These are phyloP conservation scores for Hirundichthys speculiger DNA, from an alignment of 2,113 vertebrate genomes.

Conservation along the genomic window DNA sequence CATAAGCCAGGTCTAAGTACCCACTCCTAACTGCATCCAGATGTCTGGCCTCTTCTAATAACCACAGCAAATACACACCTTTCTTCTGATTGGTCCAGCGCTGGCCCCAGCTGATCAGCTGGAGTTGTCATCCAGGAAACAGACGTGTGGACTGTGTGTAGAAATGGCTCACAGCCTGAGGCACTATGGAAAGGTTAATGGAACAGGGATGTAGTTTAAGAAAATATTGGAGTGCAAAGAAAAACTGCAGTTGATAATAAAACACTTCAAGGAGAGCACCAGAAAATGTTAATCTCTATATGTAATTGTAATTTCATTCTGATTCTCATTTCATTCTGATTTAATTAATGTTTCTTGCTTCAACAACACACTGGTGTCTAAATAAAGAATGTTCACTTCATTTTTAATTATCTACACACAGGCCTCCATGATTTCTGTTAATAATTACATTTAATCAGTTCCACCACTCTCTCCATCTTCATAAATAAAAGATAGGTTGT, in stretches of 20 bases:
- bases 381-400: background rate
- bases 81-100: constrained; percentile 42
- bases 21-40: constrained; percentile 71
- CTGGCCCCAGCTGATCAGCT: constrained; percentile 68
- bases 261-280: background rate
- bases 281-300: no score
- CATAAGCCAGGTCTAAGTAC: constrained; percentile 55
- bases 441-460: background rate
- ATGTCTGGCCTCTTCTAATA: constrained; percentile 71
- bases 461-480: background rate
- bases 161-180: constrained; percentile 28
- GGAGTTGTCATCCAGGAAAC: constrained; percentile 70
- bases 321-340: no score
- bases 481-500: background rate
- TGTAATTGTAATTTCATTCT: no score
- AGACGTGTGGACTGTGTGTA: constrained; percentile 60
- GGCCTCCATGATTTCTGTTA: background rate
- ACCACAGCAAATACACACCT: constrained; percentile 58
- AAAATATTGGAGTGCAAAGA: constrained; percentile 27
- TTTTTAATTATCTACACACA: background rate
- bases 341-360: no score
- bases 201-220: constrained; percentile 46
- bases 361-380: background rate
- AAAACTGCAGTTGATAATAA: constrained; percentile 18
- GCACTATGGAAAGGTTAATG: constrained; percentile 49